Evolutionary conservation across 2,797 vertebrate genomes (phyloP).

Genomic region (Chromobotia macracanthus): DNA sequence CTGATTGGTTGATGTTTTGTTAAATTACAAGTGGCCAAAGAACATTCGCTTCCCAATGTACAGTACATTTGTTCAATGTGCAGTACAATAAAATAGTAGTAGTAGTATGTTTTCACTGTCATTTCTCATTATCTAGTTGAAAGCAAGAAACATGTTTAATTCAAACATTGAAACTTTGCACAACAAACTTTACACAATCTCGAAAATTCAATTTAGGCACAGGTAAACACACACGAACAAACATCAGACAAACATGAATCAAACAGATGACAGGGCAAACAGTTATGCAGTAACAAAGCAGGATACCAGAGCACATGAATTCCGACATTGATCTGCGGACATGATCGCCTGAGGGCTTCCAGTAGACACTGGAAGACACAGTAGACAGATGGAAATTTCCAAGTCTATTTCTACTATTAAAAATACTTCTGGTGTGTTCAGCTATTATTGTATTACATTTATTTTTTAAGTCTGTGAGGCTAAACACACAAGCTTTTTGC

Average conservation of each 20-base stretch:
- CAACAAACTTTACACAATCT: neutral
- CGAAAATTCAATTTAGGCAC: neutral
- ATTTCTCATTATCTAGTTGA: neutral
- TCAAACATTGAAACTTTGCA: too few relatives aligned
- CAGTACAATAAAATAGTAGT: too few relatives aligned
- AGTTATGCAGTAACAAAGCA: constrained; percentile 11
- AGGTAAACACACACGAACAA: neutral
- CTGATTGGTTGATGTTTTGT: neutral
- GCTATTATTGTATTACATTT: neutral
- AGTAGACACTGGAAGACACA: constrained; percentile 26
- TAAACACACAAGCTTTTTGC: neutral
- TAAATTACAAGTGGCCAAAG: constrained; percentile 5
- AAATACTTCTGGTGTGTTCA: constrained; percentile 26
- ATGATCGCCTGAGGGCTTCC: constrained; percentile 33
- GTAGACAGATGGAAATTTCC: constrained; percentile 48
- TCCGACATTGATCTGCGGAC: constrained; percentile 42
- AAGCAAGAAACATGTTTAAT: neutral
- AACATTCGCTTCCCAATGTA: neutral
- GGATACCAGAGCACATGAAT: constrained; percentile 18
- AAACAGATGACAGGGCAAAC: neutral
- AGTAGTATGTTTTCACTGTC: neutral
- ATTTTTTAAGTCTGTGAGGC: neutral
- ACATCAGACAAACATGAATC: neutral
- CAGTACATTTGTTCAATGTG: too few relatives aligned
- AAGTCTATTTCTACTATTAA: constrained; percentile 36